These are phyloP conservation scores for Chelonia mydas DNA, from an alignment of 2,797 vertebrate genomes.

Conservation along the genomic window DNA sequence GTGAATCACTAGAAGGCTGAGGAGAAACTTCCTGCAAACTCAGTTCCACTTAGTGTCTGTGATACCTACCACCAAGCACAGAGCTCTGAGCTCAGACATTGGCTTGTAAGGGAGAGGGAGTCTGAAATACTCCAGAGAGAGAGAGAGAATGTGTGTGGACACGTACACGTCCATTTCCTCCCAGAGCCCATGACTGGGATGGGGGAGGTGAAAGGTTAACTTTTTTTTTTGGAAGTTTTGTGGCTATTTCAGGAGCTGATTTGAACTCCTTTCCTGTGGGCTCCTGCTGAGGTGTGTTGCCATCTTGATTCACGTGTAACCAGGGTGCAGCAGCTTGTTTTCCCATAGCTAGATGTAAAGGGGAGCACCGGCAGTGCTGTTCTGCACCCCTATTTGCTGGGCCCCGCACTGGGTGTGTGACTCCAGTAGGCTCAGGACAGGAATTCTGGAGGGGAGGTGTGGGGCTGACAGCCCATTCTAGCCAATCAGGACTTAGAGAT, in stretches of 20 bases:
- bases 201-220: not conserved
- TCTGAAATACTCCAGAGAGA: too few species aligned
- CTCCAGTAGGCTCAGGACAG: not conserved
- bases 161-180: not conserved
- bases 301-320: not conserved
- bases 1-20: not conserved
- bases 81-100: not conserved
- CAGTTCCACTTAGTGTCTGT: not conserved
- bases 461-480: not conserved
- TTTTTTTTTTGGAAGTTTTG: not conserved
- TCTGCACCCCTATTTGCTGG: not conserved
- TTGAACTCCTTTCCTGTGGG: not conserved
- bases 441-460: not conserved
- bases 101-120: constrained; percentile 29
- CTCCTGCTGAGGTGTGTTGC: not conserved
- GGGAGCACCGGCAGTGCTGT: fast-evolving
- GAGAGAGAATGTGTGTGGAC: not conserved
- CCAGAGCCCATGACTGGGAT: not conserved
- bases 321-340: not conserved
- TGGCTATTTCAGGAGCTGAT: not conserved
- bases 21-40: not conserved
- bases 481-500: not conserved
- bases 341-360: not conserved
- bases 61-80: fast-evolving
- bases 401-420: not conserved